A percentile compares a stretch with the other conserved stretches of the same genome.
phyloP scores from a whole-genome alignment of 2,113 vertebrate species.

The Oceanites oceanicus region DNA sequence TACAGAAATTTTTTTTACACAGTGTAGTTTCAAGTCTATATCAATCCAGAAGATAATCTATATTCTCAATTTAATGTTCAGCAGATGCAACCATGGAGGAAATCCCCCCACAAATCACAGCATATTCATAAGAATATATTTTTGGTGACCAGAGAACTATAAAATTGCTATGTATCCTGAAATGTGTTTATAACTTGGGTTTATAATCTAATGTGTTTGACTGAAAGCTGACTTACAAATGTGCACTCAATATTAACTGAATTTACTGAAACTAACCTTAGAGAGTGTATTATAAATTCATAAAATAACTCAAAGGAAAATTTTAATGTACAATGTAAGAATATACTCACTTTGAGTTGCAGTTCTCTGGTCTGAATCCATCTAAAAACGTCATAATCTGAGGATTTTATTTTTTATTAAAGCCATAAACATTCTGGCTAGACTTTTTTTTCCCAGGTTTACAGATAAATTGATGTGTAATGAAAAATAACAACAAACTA shows the following conservation, averaged over 20 bases:
- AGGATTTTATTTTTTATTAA: slow-evolving; percentile 40
- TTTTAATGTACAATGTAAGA: neutral
- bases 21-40: neutral
- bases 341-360: neutral
- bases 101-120: neutral
- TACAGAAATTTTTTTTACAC: neutral
- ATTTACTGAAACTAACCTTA: neutral
- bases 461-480: slow-evolving; percentile 13
- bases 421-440: neutral
- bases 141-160: neutral
- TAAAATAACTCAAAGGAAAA: neutral
- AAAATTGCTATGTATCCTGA: neutral
- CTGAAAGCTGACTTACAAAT: neutral
- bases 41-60: slow-evolving; percentile 1
- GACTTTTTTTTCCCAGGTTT: slow-evolving; percentile 2
- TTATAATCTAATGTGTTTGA: neutral
- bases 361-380: neutral
- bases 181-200: neutral
- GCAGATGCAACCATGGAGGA: neutral
- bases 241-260: neutral
- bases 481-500: slow-evolving; percentile 28
- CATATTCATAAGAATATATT: neutral
- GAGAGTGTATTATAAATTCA: neutral
- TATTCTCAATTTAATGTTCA: neutral
- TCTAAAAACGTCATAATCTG: slow-evolving; percentile 32